phyloP scores from a whole-genome alignment of 1,140 invertebrate genomes.

The Macrobrachium nipponense region DNA sequence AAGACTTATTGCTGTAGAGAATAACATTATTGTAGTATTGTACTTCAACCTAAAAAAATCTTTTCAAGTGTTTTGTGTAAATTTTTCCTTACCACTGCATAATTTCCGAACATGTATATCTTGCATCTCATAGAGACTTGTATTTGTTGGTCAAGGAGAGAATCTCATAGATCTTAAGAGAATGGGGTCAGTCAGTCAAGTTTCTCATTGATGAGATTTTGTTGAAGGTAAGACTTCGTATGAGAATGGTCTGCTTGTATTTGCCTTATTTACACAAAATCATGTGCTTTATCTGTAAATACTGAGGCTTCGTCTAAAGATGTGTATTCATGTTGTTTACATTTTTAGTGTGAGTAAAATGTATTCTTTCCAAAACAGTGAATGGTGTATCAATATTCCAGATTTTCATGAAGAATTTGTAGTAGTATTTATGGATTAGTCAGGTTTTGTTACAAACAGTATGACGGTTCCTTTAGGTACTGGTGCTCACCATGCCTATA shows the following conservation, averaged over 20 bases:
- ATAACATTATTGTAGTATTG: too few species aligned
- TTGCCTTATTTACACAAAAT: constrained; percentile 52
- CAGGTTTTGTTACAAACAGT: not conserved
- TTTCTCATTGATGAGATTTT: not conserved
- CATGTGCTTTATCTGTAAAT: constrained; percentile 54
- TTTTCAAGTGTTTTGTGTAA: too few species aligned
- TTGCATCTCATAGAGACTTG: too few species aligned
- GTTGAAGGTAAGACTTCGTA: too few species aligned
- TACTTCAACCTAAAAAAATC: too few species aligned
- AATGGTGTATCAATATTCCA: constrained; percentile 21
- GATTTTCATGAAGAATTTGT: constrained; percentile 2
- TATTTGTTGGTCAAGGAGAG: too few species aligned
- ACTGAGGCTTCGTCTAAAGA: constrained; percentile 36
- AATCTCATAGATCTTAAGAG: too few species aligned
- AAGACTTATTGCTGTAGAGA: too few species aligned
- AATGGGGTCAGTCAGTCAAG: not conserved
- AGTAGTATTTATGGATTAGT: constrained; percentile 15
- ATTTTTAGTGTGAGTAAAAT: constrained; percentile 27
- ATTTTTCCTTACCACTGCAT: too few species aligned
- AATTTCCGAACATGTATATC: too few species aligned
- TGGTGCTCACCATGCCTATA: not conserved
- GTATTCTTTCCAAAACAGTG: constrained; percentile 5
- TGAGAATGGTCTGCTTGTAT: constrained; percentile 39
- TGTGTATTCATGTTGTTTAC: constrained; percentile 12
- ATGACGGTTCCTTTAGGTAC: not conserved